Evolutionary conservation across 2,797 vertebrate genomes (phyloP).

Genomic region (Anolis apletophallus): DNA sequence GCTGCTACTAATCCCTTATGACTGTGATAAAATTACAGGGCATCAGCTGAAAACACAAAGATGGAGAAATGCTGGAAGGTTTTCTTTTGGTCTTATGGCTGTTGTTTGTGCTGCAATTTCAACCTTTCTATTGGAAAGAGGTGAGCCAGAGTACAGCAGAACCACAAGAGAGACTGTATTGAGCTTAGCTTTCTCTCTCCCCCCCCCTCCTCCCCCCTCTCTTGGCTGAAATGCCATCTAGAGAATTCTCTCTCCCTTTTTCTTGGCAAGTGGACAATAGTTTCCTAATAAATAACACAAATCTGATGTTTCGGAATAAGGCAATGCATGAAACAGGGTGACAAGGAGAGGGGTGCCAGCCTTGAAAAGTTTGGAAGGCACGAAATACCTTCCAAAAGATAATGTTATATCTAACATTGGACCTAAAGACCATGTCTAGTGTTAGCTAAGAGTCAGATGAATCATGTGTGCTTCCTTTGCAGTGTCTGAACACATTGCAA

Average conservation of each 20-base stretch:
- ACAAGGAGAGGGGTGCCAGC: background rate
- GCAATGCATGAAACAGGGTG: conserved; percentile 27
- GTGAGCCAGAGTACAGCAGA: conserved; percentile 51
- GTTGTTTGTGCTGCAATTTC: conserved; percentile 52
- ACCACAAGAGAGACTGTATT: conserved; percentile 47
- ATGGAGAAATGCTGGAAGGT: conserved; percentile 13
- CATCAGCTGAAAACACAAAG: conserved; percentile 29
- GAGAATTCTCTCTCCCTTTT: conserved; percentile 44
- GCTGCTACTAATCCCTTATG: conserved; percentile 54
- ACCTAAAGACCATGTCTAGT: background rate
- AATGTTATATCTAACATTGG: background rate
- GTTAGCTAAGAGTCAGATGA: background rate
- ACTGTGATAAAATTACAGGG: conserved; percentile 57
- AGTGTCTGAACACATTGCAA: too few relatives aligned
- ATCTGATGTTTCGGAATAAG: conserved; percentile 49
- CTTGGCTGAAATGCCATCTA: conserved; percentile 54
- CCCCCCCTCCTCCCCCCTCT: background rate
- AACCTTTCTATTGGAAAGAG: conserved; percentile 45
- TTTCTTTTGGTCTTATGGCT: conserved; percentile 44
- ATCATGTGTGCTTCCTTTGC: background rate
- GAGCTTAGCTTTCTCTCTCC: conserved; percentile 48
- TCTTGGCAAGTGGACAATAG: conserved; percentile 51
- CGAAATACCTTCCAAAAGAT: background rate
- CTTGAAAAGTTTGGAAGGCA: background rate
- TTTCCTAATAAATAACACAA: conserved; percentile 61